phyloP scores from a whole-genome alignment of 35 echinoderm and acorn worm species.

The Ophiothrix spiculata region DNA sequence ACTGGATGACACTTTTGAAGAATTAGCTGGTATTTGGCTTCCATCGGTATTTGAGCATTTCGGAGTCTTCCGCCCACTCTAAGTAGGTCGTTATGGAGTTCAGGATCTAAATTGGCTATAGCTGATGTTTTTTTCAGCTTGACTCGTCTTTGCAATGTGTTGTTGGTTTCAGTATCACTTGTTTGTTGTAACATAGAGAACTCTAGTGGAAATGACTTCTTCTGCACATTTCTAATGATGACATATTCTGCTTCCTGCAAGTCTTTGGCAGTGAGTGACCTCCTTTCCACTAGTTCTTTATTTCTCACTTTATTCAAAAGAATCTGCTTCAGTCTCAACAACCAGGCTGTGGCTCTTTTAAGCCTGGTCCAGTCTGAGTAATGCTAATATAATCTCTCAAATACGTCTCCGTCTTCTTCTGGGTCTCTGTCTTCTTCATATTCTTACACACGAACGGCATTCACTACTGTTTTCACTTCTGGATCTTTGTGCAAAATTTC shows the following conservation, averaged over 20 bases:
- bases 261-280: neutral
- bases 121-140: neutral
- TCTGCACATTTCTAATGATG: constrained; percentile 29
- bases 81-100: constrained; percentile 14
- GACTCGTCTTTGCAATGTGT: neutral
- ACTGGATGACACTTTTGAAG: constrained; percentile 29
- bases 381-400: constrained; percentile 14
- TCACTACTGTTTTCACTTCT: neutral
- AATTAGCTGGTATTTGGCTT: constrained; percentile 37
- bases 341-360: constrained; percentile 18
- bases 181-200: neutral
- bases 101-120: constrained; percentile 20
- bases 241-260: constrained; percentile 25
- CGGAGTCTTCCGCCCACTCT: constrained; percentile 39
- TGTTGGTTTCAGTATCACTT: neutral
- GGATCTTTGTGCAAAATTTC: neutral
- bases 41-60: constrained; percentile 9
- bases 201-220: constrained; percentile 11
- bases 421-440: neutral
- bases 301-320: neutral
- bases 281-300: neutral
- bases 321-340: neutral
- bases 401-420: neutral
- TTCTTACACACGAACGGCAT: neutral
- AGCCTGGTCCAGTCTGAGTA: constrained; percentile 30